Evolutionary conservation across 2,797 vertebrate species (phyloP).

Genomic region (Semotilus atromaculatus): DNA sequence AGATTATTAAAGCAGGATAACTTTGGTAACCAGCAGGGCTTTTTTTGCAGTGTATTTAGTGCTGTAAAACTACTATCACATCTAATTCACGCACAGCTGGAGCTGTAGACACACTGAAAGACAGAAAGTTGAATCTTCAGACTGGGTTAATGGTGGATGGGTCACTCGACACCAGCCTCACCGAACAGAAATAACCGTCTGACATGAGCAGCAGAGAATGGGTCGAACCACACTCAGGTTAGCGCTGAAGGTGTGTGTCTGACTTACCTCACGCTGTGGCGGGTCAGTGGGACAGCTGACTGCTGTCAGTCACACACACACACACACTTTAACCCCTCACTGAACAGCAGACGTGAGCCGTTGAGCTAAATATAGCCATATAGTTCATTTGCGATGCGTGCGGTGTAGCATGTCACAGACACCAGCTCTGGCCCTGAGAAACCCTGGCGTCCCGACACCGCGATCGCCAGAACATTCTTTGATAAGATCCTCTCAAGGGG

Average conservation of each 20-base stretch:
- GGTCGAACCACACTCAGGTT: not conserved
- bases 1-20: not conserved
- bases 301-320: constrained; percentile 19
- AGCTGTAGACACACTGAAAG: not conserved
- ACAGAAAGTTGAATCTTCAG: not conserved
- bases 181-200: constrained; percentile 48
- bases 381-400: constrained; percentile 11
- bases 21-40: not conserved
- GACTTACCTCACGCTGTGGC: not conserved
- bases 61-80: not conserved
- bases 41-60: no score
- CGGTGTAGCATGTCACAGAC: constrained; percentile 27
- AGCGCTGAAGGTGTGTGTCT: not conserved
- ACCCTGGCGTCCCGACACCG: not conserved
- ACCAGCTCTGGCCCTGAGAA: not conserved
- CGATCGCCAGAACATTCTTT: not conserved
- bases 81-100: not conserved
- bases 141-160: not conserved
- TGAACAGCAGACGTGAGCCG: not conserved
- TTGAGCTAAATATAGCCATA: constrained; percentile 30
- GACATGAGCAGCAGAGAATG: constrained; percentile 2
- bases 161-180: constrained; percentile 34
- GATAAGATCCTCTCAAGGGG: not conserved
- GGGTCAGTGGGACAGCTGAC: constrained; percentile 22
- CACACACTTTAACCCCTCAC: not conserved